A percentile compares a stretch with the other conserved stretches of the same genome.
These are phyloP conservation scores for Girardinichthys multiradiatus DNA, from an alignment of 2,113 vertebrate genomes.

Conservation along the genomic window DNA sequence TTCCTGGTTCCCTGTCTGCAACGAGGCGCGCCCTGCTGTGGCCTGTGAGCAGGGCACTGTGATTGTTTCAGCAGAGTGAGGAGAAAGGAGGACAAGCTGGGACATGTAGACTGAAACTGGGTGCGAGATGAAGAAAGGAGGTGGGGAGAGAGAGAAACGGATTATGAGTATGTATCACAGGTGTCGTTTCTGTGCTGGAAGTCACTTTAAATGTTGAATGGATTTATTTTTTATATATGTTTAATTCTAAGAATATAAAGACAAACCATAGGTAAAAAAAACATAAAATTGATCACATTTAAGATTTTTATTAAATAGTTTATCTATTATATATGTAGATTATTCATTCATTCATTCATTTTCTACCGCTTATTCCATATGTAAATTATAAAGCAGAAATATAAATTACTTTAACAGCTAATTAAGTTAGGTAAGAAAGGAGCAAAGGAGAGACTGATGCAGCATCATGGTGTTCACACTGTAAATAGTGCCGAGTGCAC, in stretches of 20 bases:
- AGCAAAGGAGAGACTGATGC: background rate
- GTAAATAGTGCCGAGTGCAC: slow-evolving; percentile 9
- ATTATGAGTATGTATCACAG: slow-evolving; percentile 60
- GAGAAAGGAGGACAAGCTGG: slow-evolving; percentile 65
- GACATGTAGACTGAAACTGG: slow-evolving; percentile 83
- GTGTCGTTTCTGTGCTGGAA: background rate
- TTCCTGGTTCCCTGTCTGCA: slow-evolving; percentile 33
- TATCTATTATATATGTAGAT: background rate
- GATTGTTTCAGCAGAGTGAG: slow-evolving; percentile 59
- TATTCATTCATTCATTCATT: too few species aligned
- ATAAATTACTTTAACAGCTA: background rate
- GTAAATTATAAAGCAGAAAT: too few species aligned
- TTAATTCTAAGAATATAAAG: background rate
- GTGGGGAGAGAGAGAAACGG: slow-evolving; percentile 51
- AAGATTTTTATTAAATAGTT: background rate
- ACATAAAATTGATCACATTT: slow-evolving; percentile 1
- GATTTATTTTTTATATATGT: background rate
- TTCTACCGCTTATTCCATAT: background rate
- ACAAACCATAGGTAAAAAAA: background rate
- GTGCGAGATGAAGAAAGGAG: slow-evolving; percentile 67
- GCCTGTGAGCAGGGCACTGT: slow-evolving; percentile 58
- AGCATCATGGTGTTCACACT: background rate
- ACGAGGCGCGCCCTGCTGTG: slow-evolving; percentile 53
- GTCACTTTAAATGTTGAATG: background rate
- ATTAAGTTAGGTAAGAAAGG: background rate